Evolutionary conservation across 2,113 vertebrate species (phyloP), one percentile per base, ranked within the genome.

Genomic region (Empidonax traillii): DNA sequence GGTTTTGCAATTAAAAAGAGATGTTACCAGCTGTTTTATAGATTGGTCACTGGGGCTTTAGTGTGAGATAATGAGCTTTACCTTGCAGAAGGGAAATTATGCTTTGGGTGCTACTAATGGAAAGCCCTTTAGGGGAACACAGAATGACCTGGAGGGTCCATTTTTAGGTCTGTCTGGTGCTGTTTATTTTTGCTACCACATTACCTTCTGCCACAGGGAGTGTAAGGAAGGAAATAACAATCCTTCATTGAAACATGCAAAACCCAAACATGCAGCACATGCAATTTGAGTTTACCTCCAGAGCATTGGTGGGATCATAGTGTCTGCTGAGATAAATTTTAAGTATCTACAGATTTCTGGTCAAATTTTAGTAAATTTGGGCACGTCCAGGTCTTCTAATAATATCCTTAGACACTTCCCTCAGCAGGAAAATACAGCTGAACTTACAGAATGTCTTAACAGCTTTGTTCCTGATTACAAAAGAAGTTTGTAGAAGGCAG

Each of bases 41-140:
- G 89, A 90, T 91, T 58, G 66, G 74, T 94, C 30, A 39, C 69
- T 81, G 67, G 71, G 47, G 35, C 31, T 93, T 56, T 88, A 86
- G 85, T 83, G 47, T 62, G 84, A 79, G 67, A 79, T 95, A 97
- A 35, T 35, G 35, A 35, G 35, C 35, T 35, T 66, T 44, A 56
- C 71, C 53, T 96, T 95, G 62, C 62, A 43, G 93, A 89, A 94
- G 81, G 91, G 79, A 91, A 94, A 94, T 94, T 89, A 72, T 75
- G 33, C 51, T 95, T 96, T 83, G 61, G 35, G 49, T 88, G 72
- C 66, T 72, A 37, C 74, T 82, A 83, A 94, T 58, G 72, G 85
- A 69, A 87, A 47, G 30, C 55, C 75, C 61, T 51, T 93, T 47
- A 92, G 72, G 63, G 90, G 68, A 49, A 76, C 0, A 1, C 3